Percentiles rank a stretch among this genome's conserved stretches.
phyloP scores from a whole-genome alignment of 1,140 invertebrate genomes.

The Brachionus sp. region DNA sequence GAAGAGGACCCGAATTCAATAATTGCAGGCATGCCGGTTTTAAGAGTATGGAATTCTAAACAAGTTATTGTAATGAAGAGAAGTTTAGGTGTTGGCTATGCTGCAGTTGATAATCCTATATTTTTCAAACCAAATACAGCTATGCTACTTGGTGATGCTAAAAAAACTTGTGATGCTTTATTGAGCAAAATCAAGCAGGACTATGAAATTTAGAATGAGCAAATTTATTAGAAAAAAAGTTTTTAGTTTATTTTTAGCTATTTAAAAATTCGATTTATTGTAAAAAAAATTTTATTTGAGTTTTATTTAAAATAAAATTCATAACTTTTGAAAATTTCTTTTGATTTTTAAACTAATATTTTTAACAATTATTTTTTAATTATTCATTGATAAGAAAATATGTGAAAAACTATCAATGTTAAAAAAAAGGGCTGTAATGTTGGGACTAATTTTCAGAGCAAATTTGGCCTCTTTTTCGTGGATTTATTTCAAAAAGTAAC shows the following conservation, averaged over 20 bases:
- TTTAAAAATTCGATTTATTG: background rate
- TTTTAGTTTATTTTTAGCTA: background rate
- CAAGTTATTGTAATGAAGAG: constrained; percentile 84
- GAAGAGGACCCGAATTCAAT: constrained; percentile 85
- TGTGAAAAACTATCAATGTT: too few species aligned
- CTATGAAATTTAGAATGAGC: constrained; percentile 47
- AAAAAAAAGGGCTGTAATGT: too few species aligned
- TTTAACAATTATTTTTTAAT: too few species aligned
- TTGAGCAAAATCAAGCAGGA: constrained; percentile 67
- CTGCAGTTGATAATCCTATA: constrained; percentile 83
- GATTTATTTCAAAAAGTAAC: too few species aligned
- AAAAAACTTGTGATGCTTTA: constrained; percentile 81
- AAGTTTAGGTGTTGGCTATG: constrained; percentile 76
- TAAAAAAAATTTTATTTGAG: background rate
- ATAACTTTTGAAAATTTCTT: too few species aligned
- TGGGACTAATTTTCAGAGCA: too few species aligned
- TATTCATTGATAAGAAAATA: too few species aligned
- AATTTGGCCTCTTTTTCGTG: too few species aligned
- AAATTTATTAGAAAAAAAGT: background rate
- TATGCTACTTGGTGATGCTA: constrained; percentile 86
- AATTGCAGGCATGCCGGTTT: constrained; percentile 86
- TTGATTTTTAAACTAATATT: too few species aligned
- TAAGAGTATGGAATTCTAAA: constrained; percentile 78
- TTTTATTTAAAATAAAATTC: background rate
- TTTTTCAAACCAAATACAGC: constrained; percentile 84